These are phyloP conservation scores for Ormyrus rosae DNA, from an alignment of 2,888 invertebrate genomes.

Conservation along the genomic window DNA sequence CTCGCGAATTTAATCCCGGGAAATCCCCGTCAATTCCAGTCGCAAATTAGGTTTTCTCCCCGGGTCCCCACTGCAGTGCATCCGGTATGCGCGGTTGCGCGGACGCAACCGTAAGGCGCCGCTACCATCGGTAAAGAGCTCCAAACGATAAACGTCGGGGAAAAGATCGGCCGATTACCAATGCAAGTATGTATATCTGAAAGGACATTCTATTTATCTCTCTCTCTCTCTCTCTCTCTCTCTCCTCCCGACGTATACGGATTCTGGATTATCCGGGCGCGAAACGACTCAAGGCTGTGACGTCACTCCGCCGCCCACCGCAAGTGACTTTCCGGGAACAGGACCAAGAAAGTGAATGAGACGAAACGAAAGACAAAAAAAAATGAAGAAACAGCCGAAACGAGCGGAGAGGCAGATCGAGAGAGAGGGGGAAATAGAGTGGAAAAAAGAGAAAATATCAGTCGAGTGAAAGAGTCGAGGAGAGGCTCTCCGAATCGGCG, in stretches of 20 bases:
- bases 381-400: neutral
- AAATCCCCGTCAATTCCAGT: too few species aligned
- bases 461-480: neutral
- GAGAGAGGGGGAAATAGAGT: slow-evolving; percentile 32
- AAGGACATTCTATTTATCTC: too few species aligned
- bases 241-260: neutral
- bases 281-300: slow-evolving; percentile 22
- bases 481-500: slow-evolving; percentile 1
- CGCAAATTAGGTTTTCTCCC: too few species aligned
- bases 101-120: too few species aligned
- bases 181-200: too few species aligned
- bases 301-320: slow-evolving; percentile 23
- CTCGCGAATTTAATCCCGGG: too few species aligned
- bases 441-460: slow-evolving; percentile 42
- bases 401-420: slow-evolving; percentile 37
- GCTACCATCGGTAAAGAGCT: too few species aligned
- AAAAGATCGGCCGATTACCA: too few species aligned
- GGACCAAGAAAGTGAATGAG: slow-evolving; percentile 38
- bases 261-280: slow-evolving; percentile 3
- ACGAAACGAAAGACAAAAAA: slow-evolving; percentile 9
- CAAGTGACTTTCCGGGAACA: slow-evolving; percentile 24
- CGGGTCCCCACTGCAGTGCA: too few species aligned
- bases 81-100: too few species aligned
- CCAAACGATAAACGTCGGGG: too few species aligned
- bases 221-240: too few species aligned